Percentiles rank a stretch among this genome's conserved stretches.
Evolutionary conservation across 2,113 vertebrate species (phyloP).

Genomic region (Neomonachus schauinslandi): DNA sequence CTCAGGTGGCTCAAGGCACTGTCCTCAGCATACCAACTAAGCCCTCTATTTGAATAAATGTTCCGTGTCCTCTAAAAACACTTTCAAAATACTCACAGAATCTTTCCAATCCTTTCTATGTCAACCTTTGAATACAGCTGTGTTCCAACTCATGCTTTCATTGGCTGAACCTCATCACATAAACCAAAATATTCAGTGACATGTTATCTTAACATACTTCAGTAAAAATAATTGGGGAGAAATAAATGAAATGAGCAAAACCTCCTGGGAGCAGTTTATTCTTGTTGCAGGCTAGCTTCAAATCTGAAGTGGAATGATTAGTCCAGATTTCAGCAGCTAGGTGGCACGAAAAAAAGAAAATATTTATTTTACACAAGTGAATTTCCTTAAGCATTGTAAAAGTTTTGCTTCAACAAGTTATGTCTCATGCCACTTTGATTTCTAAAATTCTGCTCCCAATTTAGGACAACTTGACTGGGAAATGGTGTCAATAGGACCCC

Average conservation of each 20-base stretch:
- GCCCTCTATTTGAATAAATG: neutral
- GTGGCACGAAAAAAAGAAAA: constrained; percentile 59
- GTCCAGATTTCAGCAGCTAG: constrained; percentile 63
- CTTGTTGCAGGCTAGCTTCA: constrained; percentile 29
- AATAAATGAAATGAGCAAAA: constrained; percentile 72
- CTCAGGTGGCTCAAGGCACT: neutral
- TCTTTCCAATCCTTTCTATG: neutral
- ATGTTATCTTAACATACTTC: constrained; percentile 54
- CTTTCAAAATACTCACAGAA: neutral
- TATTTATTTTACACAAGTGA: constrained; percentile 63
- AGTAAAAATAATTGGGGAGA: constrained; percentile 57
- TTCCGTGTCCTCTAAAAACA: neutral
- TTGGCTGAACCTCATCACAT: constrained; percentile 24
- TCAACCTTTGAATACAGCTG: neutral
- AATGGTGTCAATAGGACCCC: neutral
- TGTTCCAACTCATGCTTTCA: constrained; percentile 57
- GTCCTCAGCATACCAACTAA: neutral
- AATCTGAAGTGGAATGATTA: constrained; percentile 56
- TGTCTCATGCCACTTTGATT: constrained; percentile 62
- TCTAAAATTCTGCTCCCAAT: constrained; percentile 70
- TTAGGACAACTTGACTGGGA: constrained; percentile 62
- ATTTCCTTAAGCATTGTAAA: constrained; percentile 73
- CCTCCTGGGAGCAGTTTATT: constrained; percentile 13
- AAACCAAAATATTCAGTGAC: constrained; percentile 58
- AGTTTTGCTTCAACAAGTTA: constrained; percentile 75